Evolutionary conservation across 2,797 vertebrate genomes (phyloP).

Genomic region (Lepus townsendii): DNA sequence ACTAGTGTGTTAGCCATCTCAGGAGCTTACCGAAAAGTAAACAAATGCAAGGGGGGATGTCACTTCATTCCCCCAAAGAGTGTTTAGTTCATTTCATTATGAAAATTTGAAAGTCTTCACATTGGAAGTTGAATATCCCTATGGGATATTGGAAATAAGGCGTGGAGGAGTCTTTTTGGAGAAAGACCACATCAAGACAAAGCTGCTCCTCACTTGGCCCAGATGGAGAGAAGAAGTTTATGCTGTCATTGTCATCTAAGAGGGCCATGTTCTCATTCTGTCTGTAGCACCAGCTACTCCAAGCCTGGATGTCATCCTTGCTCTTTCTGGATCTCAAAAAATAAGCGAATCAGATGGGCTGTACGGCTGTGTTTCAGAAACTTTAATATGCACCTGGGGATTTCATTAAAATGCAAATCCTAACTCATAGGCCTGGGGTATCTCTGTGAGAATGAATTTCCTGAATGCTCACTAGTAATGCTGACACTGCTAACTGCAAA

Average conservation of each 20-base stretch:
- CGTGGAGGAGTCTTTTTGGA: neutral
- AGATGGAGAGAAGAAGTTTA: neutral
- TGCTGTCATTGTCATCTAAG: neutral
- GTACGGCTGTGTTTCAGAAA: slow-evolving; percentile 69
- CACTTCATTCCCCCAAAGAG: slow-evolving; percentile 88
- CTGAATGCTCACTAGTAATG: slow-evolving; percentile 12
- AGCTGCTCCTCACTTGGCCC: neutral
- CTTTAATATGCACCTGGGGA: slow-evolving; percentile 69
- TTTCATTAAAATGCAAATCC: slow-evolving; percentile 81
- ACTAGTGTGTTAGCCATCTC: slow-evolving; percentile 91
- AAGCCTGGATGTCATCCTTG: neutral
- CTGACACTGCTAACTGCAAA: neutral
- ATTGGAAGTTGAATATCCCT: slow-evolving; percentile 75
- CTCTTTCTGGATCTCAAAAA: slow-evolving; percentile 47
- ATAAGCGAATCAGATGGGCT: slow-evolving; percentile 57
- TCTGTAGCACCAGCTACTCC: neutral
- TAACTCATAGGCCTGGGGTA: slow-evolving; percentile 44
- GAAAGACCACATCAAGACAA: neutral
- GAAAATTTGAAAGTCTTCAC: slow-evolving; percentile 83
- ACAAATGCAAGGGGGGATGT: slow-evolving; percentile 86
- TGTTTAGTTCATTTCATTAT: slow-evolving; percentile 87
- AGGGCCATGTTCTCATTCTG: neutral
- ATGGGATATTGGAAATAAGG: slow-evolving; percentile 57
- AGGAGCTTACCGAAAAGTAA: slow-evolving; percentile 90
- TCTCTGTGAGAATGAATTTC: slow-evolving; percentile 44